These are phyloP conservation scores for Catamblyrhynchus diadema DNA, from an alignment of 2,797 vertebrate genomes.

Conservation along the genomic window DNA sequence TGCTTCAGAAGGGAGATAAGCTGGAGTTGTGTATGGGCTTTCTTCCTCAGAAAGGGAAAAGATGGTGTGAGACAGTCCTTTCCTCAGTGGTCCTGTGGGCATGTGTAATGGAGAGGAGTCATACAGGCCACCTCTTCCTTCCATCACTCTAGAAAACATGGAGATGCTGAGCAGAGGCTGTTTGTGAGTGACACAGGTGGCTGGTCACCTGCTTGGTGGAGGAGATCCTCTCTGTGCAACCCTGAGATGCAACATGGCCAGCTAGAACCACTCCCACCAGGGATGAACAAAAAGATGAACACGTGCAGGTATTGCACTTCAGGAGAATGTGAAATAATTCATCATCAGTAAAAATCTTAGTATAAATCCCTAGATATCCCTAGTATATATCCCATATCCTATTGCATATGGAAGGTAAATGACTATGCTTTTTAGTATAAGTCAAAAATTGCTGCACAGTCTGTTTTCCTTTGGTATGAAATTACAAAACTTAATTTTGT, in stretches of 20 bases:
- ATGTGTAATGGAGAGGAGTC: background rate
- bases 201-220: background rate
- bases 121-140: background rate
- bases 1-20: background rate
- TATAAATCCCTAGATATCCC: background rate
- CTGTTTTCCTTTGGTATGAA: background rate
- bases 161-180: background rate
- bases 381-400: background rate
- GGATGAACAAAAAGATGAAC: background rate
- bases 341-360: background rate
- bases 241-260: background rate
- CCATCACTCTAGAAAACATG: background rate
- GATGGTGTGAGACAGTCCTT: background rate
- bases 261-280: background rate
- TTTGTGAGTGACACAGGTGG: background rate
- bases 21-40: background rate
- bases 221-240: background rate
- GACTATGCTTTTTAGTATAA: accelerated
- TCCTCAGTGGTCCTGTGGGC: background rate
- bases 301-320: background rate
- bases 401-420: background rate
- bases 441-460: background rate
- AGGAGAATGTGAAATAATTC: background rate
- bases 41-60: background rate
- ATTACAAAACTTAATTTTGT: background rate